Evolutionary conservation across 2,797 vertebrate genomes (phyloP).

Genomic region (Trematomus bernacchii): DNA sequence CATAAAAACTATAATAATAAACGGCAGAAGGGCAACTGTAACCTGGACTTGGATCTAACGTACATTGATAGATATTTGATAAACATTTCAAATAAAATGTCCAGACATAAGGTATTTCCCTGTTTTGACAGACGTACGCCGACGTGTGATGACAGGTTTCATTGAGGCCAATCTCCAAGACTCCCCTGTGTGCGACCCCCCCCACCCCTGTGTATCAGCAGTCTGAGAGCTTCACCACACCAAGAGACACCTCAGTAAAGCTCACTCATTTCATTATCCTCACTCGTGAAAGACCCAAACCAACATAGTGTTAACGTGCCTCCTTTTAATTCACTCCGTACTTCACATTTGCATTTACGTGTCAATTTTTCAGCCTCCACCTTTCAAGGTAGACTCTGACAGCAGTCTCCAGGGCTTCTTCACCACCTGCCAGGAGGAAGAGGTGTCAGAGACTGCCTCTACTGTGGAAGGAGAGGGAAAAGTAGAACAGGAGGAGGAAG

Average conservation of each 20-base stretch:
- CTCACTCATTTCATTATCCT: background rate
- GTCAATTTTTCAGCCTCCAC: slow-evolving; percentile 23
- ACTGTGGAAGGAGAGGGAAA: background rate
- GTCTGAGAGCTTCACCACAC: slow-evolving; percentile 39
- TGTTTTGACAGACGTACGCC: slow-evolving; percentile 23
- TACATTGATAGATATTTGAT: too few relatives aligned
- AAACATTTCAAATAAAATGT: background rate
- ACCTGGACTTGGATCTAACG: background rate
- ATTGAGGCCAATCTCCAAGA: slow-evolving; percentile 32
- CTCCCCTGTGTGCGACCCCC: slow-evolving; percentile 35
- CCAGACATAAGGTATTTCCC: background rate
- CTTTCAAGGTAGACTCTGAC: slow-evolving; percentile 23
- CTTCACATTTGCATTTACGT: background rate
- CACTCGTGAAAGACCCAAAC: background rate
- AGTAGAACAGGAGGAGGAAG: background rate
- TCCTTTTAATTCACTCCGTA: background rate
- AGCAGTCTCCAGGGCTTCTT: slow-evolving; percentile 31
- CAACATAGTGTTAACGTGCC: background rate
- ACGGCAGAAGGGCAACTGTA: background rate
- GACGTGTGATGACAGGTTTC: background rate
- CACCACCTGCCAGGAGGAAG: slow-evolving; percentile 22
- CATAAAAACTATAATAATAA: too few relatives aligned
- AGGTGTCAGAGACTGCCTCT: background rate
- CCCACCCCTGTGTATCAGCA: slow-evolving; percentile 15
- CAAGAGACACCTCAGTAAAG: slow-evolving; percentile 41